Evolutionary conservation across 2,797 vertebrate species (phyloP).

Genomic region (Falco naumanni): DNA sequence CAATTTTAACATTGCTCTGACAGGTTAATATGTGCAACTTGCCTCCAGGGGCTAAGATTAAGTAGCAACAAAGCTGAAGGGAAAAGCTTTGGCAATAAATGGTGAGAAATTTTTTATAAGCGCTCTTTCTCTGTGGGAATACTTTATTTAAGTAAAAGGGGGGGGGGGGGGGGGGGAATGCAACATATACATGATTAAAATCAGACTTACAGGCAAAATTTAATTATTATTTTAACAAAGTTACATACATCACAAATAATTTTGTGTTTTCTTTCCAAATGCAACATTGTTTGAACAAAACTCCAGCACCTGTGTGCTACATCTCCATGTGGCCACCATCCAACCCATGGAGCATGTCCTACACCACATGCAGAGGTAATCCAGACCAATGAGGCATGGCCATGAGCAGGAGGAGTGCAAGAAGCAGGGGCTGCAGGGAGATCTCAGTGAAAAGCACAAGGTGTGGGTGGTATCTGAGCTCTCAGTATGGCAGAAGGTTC

Average conservation of each 20-base stretch:
- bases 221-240: constrained; percentile 2
- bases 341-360: not conserved
- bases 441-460: not conserved
- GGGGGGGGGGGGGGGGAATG: not conserved
- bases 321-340: not conserved
- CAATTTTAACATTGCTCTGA: constrained; percentile 44
- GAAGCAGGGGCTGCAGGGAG: not conserved
- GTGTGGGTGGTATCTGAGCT: not conserved
- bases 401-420: not conserved
- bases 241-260: not conserved
- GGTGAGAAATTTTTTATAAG: constrained; percentile 6
- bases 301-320: not conserved
- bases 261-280: not conserved
- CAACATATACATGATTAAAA: not conserved
- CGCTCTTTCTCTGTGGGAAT: not conserved
- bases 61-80: constrained; percentile 33
- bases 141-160: not conserved
- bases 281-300: not conserved
- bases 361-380: not conserved
- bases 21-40: constrained; percentile 56
- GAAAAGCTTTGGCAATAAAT: constrained; percentile 32
- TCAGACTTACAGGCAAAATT: not conserved
- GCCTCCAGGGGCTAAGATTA: constrained; percentile 26
- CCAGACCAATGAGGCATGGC: not conserved
- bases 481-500: not conserved